These are phyloP conservation scores for Platygyra sinensis DNA, from an alignment of 64 coral and sea anemone genomes.

Conservation along the genomic window DNA sequence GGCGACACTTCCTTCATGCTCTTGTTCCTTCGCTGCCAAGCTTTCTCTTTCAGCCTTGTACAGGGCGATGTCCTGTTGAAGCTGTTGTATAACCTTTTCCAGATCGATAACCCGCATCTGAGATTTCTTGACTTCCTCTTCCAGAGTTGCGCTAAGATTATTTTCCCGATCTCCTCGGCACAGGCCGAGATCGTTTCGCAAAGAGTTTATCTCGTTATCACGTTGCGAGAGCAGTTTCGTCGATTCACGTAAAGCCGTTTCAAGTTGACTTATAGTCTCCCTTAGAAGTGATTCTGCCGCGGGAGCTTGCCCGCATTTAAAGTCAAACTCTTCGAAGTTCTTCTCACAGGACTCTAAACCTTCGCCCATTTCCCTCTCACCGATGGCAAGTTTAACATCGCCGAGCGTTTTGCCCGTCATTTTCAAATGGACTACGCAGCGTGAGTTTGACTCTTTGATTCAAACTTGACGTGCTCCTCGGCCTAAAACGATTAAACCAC, in stretches of 20 bases:
- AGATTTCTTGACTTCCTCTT: slow-evolving; percentile 90
- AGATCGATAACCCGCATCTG: slow-evolving; percentile 82
- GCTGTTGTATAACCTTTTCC: slow-evolving; percentile 87
- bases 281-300: slow-evolving; percentile 69
- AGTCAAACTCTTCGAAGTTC: slow-evolving; percentile 65
- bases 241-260: slow-evolving; percentile 80
- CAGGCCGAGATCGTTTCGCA: slow-evolving; percentile 65
- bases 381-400: slow-evolving; percentile 20
- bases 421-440: background rate
- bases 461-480: background rate
- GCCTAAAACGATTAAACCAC: background rate
- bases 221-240: slow-evolving; percentile 71
- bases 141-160: slow-evolving; percentile 54
- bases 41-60: slow-evolving; percentile 58
- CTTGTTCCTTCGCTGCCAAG: background rate
- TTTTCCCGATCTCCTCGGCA: slow-evolving; percentile 1
- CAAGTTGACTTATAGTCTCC: slow-evolving; percentile 79
- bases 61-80: slow-evolving; percentile 75
- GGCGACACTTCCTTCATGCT: background rate
- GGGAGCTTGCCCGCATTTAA: slow-evolving; percentile 14
- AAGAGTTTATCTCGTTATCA: slow-evolving; percentile 70
- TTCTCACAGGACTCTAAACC: slow-evolving; percentile 84
- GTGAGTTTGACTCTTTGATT: background rate
- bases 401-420: background rate
- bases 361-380: slow-evolving; percentile 75